Base-by-base conservation (phyloP, 2,888 invertebrate species). In the Phrixothrix hirtus region DNA sequence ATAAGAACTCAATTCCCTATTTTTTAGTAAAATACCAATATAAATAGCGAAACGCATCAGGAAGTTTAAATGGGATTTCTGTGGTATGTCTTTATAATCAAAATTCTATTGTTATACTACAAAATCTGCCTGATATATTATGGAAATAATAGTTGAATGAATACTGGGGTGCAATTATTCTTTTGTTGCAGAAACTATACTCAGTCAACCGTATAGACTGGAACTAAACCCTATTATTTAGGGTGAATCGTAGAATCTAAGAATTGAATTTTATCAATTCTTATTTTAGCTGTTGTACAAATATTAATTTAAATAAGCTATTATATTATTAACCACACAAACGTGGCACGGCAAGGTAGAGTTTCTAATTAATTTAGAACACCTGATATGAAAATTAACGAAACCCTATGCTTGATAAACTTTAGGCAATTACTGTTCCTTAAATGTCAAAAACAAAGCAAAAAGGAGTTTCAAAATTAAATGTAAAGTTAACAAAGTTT, bases 141-240 rank as follows among this genome's bases (percentile, higher is more conserved):
- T 25, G 48, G 55, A 55, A 59, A 59, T 55, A 57, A 57, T 55
- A 55, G 55, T 41, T 47, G n/a, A 29, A 13, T 34, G 42, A 43
- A 43, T 43, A 56, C 43, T 26, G 21, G 51, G 30, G 45, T 27
- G 39, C 32, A 37, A 52, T 56, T 45, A 45, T 42, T 36, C 41
- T 43, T 48, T 49, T 50, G 38, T 45, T 54, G 41, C 41, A 34
- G 16, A 27, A 29, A 13, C 5, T 6, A 9, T 10, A 16, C 11
- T 30, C 16, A 39, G 10, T 29, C 29, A 39, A 39, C 39, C 39
- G 32, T 32, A 10, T 6, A 17, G 32, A 21, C 42, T 31, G 15
- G 25, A 43, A 43, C 32, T 29, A 41, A 38, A 16, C 17, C 13
- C 15, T 25, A 43, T 43, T 43, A 43, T 43, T 43, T 34, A 14